Conservation (phyloP, 2,888 invertebrate species). For the Diogma glabrata region DNA sequence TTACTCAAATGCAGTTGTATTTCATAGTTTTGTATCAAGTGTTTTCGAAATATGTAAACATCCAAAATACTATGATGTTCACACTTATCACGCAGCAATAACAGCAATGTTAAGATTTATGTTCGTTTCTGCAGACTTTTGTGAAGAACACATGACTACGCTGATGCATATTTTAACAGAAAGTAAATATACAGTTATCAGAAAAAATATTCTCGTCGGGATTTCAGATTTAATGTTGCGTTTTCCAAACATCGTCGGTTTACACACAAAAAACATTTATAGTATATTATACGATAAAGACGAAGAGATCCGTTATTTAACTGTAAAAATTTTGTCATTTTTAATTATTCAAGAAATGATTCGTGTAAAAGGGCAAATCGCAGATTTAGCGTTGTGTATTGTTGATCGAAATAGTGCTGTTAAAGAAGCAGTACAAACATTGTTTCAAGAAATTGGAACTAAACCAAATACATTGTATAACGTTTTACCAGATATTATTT, state of each 20-base stretch:
- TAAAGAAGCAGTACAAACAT: conserved; percentile 59
- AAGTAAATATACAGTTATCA: conserved; percentile 56
- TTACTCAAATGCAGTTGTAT: conserved; percentile 35
- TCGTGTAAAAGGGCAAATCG: conserved; percentile 82
- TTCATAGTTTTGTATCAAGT: conserved; percentile 44
- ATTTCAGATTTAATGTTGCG: conserved; percentile 78
- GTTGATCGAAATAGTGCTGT: conserved; percentile 51
- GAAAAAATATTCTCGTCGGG: conserved; percentile 72
- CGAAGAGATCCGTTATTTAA: conserved; percentile 61
- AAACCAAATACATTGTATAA: conserved; percentile 92
- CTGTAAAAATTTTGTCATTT: conserved; percentile 76
- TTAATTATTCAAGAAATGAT: conserved; percentile 91
- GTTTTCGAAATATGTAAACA: conserved; percentile 46
- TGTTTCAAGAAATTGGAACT: conserved; percentile 75
- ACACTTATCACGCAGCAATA: conserved; percentile 48
- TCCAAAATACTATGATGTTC: conserved; percentile 46
- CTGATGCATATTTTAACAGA: conserved; percentile 76
- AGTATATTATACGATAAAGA: conserved; percentile 68
- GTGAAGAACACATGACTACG: conserved; percentile 59
- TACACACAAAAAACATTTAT: conserved; percentile 83
- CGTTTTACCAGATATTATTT: conserved; percentile 88
- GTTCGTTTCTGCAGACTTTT: conserved; percentile 65
- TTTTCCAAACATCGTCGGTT: conserved; percentile 87
- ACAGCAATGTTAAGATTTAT: conserved; percentile 64
- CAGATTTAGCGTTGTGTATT: conserved; percentile 72